phyloP scores from a whole-genome alignment of 2,888 invertebrate species.

The Acanthosoma haemorrhoidale region DNA sequence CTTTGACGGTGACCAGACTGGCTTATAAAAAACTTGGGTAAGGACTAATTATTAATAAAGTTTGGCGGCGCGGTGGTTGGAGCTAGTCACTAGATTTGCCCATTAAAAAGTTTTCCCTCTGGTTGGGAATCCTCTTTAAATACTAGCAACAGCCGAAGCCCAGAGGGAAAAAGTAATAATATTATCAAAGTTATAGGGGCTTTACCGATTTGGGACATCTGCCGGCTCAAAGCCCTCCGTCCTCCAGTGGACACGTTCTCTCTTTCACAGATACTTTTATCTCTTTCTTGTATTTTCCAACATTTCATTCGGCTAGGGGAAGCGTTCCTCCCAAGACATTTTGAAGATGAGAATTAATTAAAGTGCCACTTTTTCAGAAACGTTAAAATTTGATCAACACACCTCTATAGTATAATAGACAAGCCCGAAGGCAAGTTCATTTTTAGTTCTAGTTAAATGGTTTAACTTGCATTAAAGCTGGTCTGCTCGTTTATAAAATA shows the following conservation, averaged over 20 bases:
- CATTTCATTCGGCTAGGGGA: not conserved
- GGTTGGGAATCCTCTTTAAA: conserved; percentile 12
- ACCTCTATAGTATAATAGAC: too few relatives aligned
- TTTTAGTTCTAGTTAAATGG: too few relatives aligned
- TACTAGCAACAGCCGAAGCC: conserved; percentile 4
- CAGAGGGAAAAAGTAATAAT: conserved; percentile 1
- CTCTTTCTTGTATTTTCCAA: not conserved
- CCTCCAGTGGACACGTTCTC: conserved; percentile 10
- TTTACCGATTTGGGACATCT: conserved; percentile 5
- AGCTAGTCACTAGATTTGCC: not conserved
- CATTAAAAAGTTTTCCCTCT: conserved; percentile 8
- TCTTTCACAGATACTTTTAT: conserved; percentile 6
- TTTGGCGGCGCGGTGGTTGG: not conserved
- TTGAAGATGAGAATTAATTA: not conserved
- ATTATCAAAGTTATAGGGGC: conserved; percentile 5
- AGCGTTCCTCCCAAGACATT: not conserved
- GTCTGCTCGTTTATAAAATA: too few relatives aligned
- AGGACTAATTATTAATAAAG: conserved; percentile 6
- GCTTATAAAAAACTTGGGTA: not conserved
- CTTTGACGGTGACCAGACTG: not conserved
- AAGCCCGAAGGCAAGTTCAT: too few relatives aligned
- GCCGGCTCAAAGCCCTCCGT: too few relatives aligned
- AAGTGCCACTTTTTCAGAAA: too few relatives aligned
- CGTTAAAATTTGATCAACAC: too few relatives aligned
- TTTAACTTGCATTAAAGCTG: too few relatives aligned